phyloP scores from a whole-genome alignment of 2,113 vertebrate species.

The Triplophysa rosa region DNA sequence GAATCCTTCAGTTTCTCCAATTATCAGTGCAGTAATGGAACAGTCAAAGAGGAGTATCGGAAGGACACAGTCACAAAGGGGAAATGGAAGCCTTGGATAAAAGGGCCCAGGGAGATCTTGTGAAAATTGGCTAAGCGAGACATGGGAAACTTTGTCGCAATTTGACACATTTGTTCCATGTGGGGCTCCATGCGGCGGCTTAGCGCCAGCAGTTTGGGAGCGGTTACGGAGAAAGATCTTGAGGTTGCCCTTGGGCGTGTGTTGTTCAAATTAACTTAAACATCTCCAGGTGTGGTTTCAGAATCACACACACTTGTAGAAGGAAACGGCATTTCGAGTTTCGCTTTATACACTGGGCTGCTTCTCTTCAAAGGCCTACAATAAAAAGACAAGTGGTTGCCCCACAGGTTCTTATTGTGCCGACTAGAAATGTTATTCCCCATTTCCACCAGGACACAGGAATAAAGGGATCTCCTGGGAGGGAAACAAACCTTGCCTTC shows the following conservation, averaged over 20 bases:
- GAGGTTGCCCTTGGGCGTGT: slow-evolving; percentile 44
- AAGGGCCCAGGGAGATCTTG: slow-evolving; percentile 58
- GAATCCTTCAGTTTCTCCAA: slow-evolving; percentile 40
- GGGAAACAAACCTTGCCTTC: slow-evolving; percentile 51
- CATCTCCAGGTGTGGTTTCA: slow-evolving; percentile 52
- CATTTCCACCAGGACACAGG: slow-evolving; percentile 64
- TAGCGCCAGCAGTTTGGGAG: slow-evolving; percentile 44
- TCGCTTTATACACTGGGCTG: slow-evolving; percentile 34
- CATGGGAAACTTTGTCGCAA: slow-evolving; percentile 53
- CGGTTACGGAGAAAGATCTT: slow-evolving; percentile 27
- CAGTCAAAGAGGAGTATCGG: slow-evolving; percentile 54
- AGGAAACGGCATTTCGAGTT: slow-evolving; percentile 41
- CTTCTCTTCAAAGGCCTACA: slow-evolving; percentile 35
- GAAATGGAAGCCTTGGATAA: slow-evolving; percentile 45
- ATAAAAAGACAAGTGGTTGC: background rate
- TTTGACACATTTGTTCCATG: slow-evolving; percentile 69
- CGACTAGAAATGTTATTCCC: background rate
- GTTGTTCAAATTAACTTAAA: slow-evolving; percentile 51
- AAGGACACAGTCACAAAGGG: slow-evolving; percentile 59
- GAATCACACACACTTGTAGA: slow-evolving; percentile 16
- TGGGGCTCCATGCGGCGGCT: slow-evolving; percentile 57
- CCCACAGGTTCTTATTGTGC: background rate
- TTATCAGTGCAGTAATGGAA: slow-evolving; percentile 69
- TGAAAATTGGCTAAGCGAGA: slow-evolving; percentile 58
- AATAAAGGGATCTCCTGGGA: slow-evolving; percentile 55